Evolutionary conservation across 2,113 vertebrate genomes (phyloP), one percentile per base, ranked within the genome.

Genomic region (Ophthalmolycus amberensis): DNA sequence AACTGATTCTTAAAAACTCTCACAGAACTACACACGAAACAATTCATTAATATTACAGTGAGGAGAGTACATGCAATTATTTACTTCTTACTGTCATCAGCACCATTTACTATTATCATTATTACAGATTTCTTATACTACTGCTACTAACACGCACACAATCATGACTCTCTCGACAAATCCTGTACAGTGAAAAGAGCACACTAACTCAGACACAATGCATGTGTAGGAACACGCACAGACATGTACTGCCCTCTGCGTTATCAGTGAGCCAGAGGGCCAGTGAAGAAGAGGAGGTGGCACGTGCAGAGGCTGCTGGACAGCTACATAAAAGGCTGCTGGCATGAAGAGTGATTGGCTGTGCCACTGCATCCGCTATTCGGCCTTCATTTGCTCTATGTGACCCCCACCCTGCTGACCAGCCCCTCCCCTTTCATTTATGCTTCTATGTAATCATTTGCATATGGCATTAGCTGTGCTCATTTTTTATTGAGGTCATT

Each of bases 341-440:
- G 92, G 93, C 89, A 90, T 90, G 78, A 91, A 94, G 95, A 95
- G 37, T 83, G 94, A 95, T 94, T 93, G 90, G 85, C 59, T 20
- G 59, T 54, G 85, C 64, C 63, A 42, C 50, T 77, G 54, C 72
- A 69, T 76, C 79, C 14, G 72, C 70, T 62, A 42, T 67, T 66
- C 27, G 75, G 85, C 84, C 83, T 85, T 89, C 71, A 82, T 66
- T 82, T 87, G 80, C 84, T 77, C 84, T 72, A 40, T 82, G 67
- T 88, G 74, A 82, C 88, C 84, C 85, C 82, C 65, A n/a, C 71
- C 22, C 77, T 29, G 63, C 77, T 65, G 70, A 68, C 76, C 66
- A 75, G 8, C 32, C 75, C 64, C 50, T 27, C 73, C 78, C 56
- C 69, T 84, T 76, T 83, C 63, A 67, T 85, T 83, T 85, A 76